phyloP scores from a whole-genome alignment of 2,888 invertebrate species.

The Latrodectus elegans region DNA sequence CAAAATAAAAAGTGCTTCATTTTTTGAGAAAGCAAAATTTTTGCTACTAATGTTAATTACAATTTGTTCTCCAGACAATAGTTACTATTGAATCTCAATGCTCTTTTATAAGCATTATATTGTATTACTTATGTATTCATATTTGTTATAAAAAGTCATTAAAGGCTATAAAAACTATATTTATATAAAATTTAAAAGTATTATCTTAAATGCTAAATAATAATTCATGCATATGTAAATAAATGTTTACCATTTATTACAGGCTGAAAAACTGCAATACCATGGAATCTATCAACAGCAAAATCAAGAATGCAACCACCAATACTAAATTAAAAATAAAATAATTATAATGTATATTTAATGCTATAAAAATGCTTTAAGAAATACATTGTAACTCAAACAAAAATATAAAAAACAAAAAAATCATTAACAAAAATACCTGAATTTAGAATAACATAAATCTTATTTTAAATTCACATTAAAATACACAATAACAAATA shows the following conservation, averaged over 20 bases:
- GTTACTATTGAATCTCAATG: too few relatives aligned
- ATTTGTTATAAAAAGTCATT: not conserved
- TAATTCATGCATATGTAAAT: not conserved
- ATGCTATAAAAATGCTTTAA: not conserved
- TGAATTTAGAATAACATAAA: not conserved
- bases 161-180: not conserved
- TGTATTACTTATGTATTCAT: too few relatives aligned
- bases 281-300: constrained; percentile 87
- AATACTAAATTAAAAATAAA: constrained; percentile 42
- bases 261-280: constrained; percentile 93
- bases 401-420: not conserved
- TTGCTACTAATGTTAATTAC: too few relatives aligned
- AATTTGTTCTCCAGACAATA: too few relatives aligned
- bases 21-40: too few relatives aligned
- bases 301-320: constrained; percentile 92
- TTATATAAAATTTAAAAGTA: not conserved
- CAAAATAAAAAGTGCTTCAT: too few relatives aligned
- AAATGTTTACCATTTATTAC: constrained; percentile 84
- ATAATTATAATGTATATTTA: too few relatives aligned
- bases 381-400: not conserved
- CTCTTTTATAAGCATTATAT: too few relatives aligned
- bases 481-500: too few relatives aligned
- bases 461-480: not conserved
- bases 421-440: not conserved
- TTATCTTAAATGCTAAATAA: too few relatives aligned